phyloP scores from a whole-genome alignment of 1,140 invertebrate species.

The Cyphomyrmex costatus region DNA sequence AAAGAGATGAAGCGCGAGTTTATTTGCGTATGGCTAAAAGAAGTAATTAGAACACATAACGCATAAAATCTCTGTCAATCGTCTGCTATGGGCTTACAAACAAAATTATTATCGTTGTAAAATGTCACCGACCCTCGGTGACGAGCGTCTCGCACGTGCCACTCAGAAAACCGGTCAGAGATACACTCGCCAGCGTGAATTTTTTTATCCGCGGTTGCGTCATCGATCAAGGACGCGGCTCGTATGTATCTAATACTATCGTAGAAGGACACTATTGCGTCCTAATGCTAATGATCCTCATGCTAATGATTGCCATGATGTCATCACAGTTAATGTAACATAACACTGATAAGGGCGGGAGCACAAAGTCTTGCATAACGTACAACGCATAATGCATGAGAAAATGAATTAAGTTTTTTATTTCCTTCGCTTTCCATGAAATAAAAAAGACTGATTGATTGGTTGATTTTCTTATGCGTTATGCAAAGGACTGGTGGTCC shows the following conservation, averaged over 20 bases:
- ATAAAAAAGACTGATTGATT: too few relatives aligned
- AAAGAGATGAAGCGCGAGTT: background rate
- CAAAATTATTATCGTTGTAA: background rate
- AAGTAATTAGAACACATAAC: background rate
- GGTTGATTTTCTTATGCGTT: too few relatives aligned
- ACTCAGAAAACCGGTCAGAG: conserved; percentile 3
- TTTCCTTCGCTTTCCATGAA: too few relatives aligned
- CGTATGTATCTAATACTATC: background rate
- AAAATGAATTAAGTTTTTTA: too few relatives aligned
- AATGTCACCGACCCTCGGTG: background rate
- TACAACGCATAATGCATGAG: too few relatives aligned
- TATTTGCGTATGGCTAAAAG: background rate
- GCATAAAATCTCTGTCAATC: background rate
- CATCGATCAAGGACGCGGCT: background rate
- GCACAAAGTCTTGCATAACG: too few relatives aligned
- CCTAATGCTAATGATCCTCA: background rate
- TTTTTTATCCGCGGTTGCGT: conserved; percentile 2
- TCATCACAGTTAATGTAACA: background rate
- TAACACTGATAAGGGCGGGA: background rate
- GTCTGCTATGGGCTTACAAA: background rate
- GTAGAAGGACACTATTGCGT: background rate
- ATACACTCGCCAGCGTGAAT: background rate
- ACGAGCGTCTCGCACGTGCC: background rate
- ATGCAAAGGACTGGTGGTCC: too few relatives aligned
- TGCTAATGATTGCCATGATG: background rate